phyloP scores from a whole-genome alignment of 2,888 invertebrate species.

The Hydrotaea cyrtoneurina region DNA sequence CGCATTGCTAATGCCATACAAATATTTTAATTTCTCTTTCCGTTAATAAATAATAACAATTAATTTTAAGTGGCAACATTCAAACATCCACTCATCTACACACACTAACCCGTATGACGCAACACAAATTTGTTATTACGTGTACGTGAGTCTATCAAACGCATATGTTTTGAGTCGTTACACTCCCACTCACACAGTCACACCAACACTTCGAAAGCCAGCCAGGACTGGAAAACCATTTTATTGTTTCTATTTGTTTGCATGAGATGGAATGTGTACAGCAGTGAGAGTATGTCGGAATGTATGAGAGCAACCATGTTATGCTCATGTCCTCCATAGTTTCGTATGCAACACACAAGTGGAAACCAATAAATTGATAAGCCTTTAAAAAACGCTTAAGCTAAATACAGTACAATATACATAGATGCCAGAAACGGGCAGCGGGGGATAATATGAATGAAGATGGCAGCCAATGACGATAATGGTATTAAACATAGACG shows the following conservation, averaged over 20 bases:
- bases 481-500: slow-evolving; percentile 25
- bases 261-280: not conserved
- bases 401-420: slow-evolving; percentile 45
- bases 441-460: not conserved
- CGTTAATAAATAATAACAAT: slow-evolving; percentile 34
- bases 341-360: slow-evolving; percentile 48
- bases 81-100: not conserved
- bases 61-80: slow-evolving; percentile 30
- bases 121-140: slow-evolving; percentile 12
- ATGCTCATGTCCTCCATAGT: slow-evolving; percentile 28
- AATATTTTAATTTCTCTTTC: slow-evolving; percentile 16
- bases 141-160: slow-evolving; percentile 40
- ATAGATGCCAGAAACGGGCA: not conserved
- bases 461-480: slow-evolving; percentile 10
- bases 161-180: slow-evolving; percentile 19
- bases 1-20: not conserved
- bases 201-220: not conserved
- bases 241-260: slow-evolving; percentile 34
- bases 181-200: not conserved
- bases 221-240: not conserved
- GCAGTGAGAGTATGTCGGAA: not conserved
- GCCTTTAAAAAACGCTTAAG: slow-evolving; percentile 60
- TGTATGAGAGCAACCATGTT: slow-evolving; percentile 37
- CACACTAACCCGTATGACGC: not conserved
- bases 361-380: slow-evolving; percentile 61